Evolutionary conservation across 2,888 invertebrate genomes (phyloP), one percentile per base, ranked within the genome.

Genomic region (Drosophila paracracens): DNA sequence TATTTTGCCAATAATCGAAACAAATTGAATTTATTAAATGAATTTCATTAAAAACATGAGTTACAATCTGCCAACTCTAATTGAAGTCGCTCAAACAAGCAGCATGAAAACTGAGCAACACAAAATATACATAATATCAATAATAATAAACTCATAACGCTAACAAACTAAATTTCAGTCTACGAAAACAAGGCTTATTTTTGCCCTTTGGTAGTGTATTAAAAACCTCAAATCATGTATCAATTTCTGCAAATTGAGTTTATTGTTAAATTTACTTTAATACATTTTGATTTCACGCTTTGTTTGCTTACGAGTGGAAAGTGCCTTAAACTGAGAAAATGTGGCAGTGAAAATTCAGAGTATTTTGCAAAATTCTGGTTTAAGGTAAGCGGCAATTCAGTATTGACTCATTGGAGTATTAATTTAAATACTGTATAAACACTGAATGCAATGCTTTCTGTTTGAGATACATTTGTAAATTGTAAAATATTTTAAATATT

Each of bases 1-100:
- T 88, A 87, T 88, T 88, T 88, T 83, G 83, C 87, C 87, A 82
- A 88, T 87, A 86, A 88, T 88, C 87, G 88, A 87, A 86, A 83
- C 76, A 85, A 87, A 87, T 87, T 87, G 88, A 86, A 87, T 87
- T 87, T 88, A 86, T 83, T 81, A 86, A 88, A 83, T 87, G 82
- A 87, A 88, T 87, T 87, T 81, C 80, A 86, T 86, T 82, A 86
- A 59, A 63, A 61, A 70, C 50, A 63, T 66, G 76, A 76, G 54
- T 64, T 69, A 51, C 69, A 71, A 87, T 77, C 74, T 82, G 76
- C 59, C 83, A 81, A 57, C 65, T 70, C 79, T 79, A 87, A 86
- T 86, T 88, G 89, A 79, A 82, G 87, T 74, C 76, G 78, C 81
- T 88, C 79, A 79, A 84, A 73, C 77, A 79, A 70, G 51, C 69